Conservation (phyloP, 2,888 invertebrate genomes). For the Amphipoea oculea region DNA sequence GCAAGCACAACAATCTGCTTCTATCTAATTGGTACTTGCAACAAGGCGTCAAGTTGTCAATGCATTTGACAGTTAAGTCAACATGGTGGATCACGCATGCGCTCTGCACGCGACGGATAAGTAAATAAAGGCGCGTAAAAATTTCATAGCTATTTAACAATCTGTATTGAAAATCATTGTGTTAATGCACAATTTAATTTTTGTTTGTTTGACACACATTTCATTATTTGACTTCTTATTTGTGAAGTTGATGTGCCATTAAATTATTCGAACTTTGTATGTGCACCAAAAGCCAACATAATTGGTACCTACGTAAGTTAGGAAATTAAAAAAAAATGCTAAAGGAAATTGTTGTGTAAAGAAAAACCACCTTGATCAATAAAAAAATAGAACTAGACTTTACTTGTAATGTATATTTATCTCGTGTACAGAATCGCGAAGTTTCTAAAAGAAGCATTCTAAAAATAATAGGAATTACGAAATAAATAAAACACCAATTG, state of each 20-base stretch:
- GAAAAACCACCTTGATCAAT: not conserved
- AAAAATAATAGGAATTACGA: not conserved
- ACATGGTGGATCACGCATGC: constrained; percentile 69
- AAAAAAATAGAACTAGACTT: not conserved
- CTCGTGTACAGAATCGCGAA: not conserved
- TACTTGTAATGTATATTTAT: not conserved
- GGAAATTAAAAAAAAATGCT: no score
- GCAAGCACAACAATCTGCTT: constrained; percentile 11
- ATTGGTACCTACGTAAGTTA: not conserved
- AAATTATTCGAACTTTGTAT: constrained; percentile 4
- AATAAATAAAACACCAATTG: not conserved
- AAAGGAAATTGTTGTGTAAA: not conserved
- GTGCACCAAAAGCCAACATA: not conserved
- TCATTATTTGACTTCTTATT: constrained; percentile 28
- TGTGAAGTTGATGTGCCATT: constrained; percentile 2
- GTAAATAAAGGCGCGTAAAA: constrained; percentile 57
- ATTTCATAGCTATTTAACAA: constrained; percentile 41
- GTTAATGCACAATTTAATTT: constrained; percentile 47
- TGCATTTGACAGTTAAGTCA: constrained; percentile 82
- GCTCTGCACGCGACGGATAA: constrained; percentile 38
- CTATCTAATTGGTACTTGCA: constrained; percentile 48
- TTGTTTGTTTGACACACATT: constrained; percentile 26
- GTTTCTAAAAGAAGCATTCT: not conserved
- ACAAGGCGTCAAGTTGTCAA: constrained; percentile 72
- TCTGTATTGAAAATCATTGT: constrained; percentile 28